Base-by-base conservation (phyloP, 2,888 invertebrate species). In the Polyploca ridens region DNA sequence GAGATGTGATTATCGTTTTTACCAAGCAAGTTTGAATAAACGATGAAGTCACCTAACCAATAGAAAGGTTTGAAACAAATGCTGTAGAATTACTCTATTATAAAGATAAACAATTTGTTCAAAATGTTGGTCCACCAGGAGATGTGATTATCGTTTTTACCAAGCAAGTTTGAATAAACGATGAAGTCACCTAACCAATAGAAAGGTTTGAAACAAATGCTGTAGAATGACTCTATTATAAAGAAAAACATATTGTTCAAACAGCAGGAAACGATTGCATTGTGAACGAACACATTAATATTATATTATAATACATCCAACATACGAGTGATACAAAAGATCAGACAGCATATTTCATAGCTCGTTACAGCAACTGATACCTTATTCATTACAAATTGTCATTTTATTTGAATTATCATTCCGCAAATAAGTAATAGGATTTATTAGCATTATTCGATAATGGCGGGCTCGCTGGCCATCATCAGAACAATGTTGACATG, bases 401-500 rank as follows among this genome's bases (percentile, higher is more conserved):
- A 44, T 27, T 44, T 44, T 46, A 46, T n/a, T n/a, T 46, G n/a
- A 46, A 46, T 46, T n/a, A 46, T 44, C 44, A 44, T 46, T 46
- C 46, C 6, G 46, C 46, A n/a, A 46, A 46, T 46, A 46, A 10
- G 46, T 5, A n/a, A 46, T 46, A 46, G 46, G 46, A 46, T 14
- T 46, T 46, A 46, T 46, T n/a, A n/a, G n/a, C 46, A 69, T 72
- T 63, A 46, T 63, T 65, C 61, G 44, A 57, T 72, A 71, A 74
- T 73, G 73, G 69, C 68, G 65, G 65, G 16, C 16, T 69, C 64
- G 64, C 64, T 66, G 70, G 66, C 62, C 70, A 70, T 66, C 69
- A 66, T 57, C 62, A 63, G 68, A 72, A 73, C 78, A 66, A 63
- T 65, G 64, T 46, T 71, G 73, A 74, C 70, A 76, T 72, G 72